Conservation (phyloP, 1,140 invertebrate genomes). For the Trigoniulus corallinus region DNA sequence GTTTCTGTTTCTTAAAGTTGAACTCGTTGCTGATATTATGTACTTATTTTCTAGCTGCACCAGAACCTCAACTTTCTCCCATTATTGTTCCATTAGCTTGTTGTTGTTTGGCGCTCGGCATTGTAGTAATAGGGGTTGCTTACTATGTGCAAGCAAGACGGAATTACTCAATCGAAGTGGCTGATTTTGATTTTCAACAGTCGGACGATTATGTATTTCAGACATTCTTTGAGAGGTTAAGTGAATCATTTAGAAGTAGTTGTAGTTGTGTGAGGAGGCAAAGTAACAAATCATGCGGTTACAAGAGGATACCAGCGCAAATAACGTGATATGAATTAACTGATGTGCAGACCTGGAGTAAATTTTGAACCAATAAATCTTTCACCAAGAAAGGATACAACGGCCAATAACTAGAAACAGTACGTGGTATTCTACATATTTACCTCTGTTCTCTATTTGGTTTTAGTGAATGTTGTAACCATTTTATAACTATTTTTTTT, state of each 20-base stretch:
- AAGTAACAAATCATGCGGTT: not conserved
- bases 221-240: not conserved
- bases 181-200: slow-evolving; percentile 13
- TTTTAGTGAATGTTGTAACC: too few relatives aligned
- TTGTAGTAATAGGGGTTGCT: slow-evolving; percentile 9
- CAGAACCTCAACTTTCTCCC: slow-evolving; percentile 9
- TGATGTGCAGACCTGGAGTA: too few relatives aligned
- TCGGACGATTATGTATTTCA: slow-evolving; percentile 6
- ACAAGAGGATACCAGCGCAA: not conserved
- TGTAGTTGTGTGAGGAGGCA: not conserved
- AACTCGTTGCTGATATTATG: not conserved
- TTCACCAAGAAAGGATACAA: too few relatives aligned
- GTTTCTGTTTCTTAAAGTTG: not conserved
- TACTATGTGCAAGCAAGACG: slow-evolving; percentile 10
- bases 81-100: slow-evolving; percentile 12
- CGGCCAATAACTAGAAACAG: too few relatives aligned
- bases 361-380: too few relatives aligned
- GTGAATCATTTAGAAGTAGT: not conserved
- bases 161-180: slow-evolving; percentile 9
- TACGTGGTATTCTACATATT: too few relatives aligned
- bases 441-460: too few relatives aligned
- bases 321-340: not conserved
- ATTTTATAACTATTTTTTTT: too few relatives aligned
- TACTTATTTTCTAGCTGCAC: slow-evolving; percentile 3
- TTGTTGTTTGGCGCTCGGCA: slow-evolving; percentile 8